Conservation (phyloP, 2,113 vertebrate species). For the Sorex fumeus region DNA sequence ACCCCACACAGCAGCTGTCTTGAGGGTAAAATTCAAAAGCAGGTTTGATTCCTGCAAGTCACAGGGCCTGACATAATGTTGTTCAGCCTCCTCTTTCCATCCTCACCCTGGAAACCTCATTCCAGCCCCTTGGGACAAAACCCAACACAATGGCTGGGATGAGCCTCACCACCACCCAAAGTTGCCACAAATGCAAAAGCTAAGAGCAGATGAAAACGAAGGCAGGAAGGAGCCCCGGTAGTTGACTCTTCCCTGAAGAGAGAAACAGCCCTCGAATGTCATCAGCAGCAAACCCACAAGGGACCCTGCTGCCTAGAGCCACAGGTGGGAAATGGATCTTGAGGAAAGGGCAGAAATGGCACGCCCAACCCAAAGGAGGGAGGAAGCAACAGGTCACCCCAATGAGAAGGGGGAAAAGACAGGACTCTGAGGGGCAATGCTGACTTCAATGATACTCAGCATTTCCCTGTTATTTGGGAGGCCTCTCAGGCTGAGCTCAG, state of each 20-base stretch:
- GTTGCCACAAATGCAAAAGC: background rate
- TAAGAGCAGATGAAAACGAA: background rate
- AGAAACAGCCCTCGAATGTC: background rate
- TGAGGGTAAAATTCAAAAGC: background rate
- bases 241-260: background rate
- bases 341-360: background rate
- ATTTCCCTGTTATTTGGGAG: background rate
- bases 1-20: background rate
- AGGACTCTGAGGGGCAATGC: background rate
- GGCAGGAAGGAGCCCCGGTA: background rate
- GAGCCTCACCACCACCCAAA: background rate
- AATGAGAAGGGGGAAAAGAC: background rate
- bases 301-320: background rate
- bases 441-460: background rate
- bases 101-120: background rate
- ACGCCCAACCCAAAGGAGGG: conserved; percentile 18
- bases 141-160: background rate
- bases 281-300: background rate
- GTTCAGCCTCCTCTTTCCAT: background rate
- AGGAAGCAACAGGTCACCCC: background rate
- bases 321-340: background rate
- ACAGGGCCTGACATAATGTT: background rate
- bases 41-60: background rate
- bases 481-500: no score
- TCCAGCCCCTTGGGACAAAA: background rate